Percentiles rank a stretch among this genome's conserved stretches.
phyloP scores from a whole-genome alignment of 2,113 vertebrate species.

The Pan paniscus region DNA sequence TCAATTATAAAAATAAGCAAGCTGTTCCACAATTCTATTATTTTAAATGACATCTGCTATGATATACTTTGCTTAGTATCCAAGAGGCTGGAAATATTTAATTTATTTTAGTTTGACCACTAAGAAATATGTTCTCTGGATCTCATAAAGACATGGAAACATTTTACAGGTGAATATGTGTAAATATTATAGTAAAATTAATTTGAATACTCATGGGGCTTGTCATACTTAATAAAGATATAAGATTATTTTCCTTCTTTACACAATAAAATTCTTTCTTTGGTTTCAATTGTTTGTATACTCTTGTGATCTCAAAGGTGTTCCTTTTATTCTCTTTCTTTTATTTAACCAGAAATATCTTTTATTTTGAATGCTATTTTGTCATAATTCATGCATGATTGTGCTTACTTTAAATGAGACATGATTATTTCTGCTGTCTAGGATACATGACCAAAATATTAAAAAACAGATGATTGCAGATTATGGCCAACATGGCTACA shows the following conservation, averaged over 20 bases:
- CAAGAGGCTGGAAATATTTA: background rate
- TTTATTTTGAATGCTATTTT: background rate
- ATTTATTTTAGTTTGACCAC: background rate
- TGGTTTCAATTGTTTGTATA: background rate
- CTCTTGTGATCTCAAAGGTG: background rate
- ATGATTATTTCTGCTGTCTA: slow-evolving; percentile 61
- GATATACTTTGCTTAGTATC: background rate
- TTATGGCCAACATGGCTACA: background rate
- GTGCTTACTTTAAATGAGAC: slow-evolving; percentile 69
- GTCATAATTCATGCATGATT: slow-evolving; percentile 45
- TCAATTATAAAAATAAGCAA: background rate
- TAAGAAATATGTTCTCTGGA: background rate
- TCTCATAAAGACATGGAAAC: background rate
- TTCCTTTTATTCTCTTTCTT: background rate
- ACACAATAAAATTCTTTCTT: background rate
- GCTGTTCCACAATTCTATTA: background rate
- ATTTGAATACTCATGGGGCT: rapidly evolving
- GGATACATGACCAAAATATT: slow-evolving; percentile 38
- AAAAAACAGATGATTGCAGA: background rate
- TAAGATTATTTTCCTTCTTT: background rate
- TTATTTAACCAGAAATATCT: background rate
- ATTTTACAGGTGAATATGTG: background rate
- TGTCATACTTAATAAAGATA: background rate
- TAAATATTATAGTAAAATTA: background rate
- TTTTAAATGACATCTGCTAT: background rate